Conservation (phyloP, 2,888 invertebrate species). For the Camponotus fellah region DNA sequence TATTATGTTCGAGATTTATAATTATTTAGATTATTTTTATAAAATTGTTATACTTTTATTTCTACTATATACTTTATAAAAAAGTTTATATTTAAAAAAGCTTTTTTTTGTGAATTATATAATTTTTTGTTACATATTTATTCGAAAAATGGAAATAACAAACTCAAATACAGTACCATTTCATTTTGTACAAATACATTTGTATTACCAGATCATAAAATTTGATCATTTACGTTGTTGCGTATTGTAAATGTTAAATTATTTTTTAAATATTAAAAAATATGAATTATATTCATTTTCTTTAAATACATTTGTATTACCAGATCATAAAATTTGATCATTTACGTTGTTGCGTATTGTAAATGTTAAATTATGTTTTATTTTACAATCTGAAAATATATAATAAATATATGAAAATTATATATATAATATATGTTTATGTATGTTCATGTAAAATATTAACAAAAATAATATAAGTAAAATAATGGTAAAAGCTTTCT, state of each 20-base stretch:
- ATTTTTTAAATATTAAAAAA: too few relatives aligned
- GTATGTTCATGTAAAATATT: background rate
- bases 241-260: background rate
- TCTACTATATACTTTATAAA: background rate
- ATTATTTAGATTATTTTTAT: background rate
- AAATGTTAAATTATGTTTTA: background rate
- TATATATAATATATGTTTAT: too few relatives aligned
- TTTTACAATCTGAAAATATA: background rate
- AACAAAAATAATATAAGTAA: background rate
- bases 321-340: background rate
- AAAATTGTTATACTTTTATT: background rate
- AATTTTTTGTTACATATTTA: background rate
- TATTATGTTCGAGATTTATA: background rate
- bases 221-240: background rate
- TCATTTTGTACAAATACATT: too few relatives aligned
- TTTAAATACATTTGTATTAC: too few relatives aligned
- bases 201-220: too few relatives aligned
- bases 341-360: background rate
- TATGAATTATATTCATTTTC: too few relatives aligned
- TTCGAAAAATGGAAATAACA: background rate
- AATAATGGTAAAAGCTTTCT: background rate
- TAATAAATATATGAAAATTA: too few relatives aligned
- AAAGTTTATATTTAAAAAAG: background rate
- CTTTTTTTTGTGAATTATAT: background rate
- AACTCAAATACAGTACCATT: background rate